phyloP scores from a whole-genome alignment of 1,140 invertebrate species.

The Dendroctonus ponderosae region DNA sequence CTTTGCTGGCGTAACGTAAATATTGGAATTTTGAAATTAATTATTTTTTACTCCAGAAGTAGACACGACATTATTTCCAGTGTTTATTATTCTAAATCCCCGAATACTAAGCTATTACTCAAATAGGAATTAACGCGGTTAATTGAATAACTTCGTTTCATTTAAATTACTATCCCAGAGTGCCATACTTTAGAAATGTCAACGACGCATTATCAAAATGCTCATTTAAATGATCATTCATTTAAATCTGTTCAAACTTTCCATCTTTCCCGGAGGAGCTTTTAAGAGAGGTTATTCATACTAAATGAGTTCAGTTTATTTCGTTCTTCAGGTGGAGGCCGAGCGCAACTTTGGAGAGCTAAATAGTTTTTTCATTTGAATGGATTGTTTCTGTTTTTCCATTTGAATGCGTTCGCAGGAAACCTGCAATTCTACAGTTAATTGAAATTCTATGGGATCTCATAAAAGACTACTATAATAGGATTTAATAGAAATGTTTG shows the following conservation, averaged over 20 bases:
- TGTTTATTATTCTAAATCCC: no score
- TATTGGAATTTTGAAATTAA: no score
- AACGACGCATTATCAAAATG: not conserved
- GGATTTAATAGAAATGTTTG: no score
- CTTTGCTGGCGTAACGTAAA: no score
- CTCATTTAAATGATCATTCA: slow-evolving; percentile 10
- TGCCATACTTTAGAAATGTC: not conserved
- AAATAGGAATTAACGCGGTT: not conserved
- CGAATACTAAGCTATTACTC: no score
- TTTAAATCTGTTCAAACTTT: slow-evolving; percentile 11
- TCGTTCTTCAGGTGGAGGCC: slow-evolving; percentile 2
- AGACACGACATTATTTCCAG: no score
- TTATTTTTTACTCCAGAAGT: no score
- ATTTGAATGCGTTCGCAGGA: no score
- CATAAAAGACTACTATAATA: no score
- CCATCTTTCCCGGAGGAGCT: slow-evolving; percentile 6
- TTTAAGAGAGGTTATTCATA: slow-evolving; percentile 8
- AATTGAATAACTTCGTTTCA: not conserved
- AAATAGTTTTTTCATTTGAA: slow-evolving; percentile 1
- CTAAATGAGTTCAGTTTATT: slow-evolving; percentile 11
- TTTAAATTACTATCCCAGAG: not conserved
- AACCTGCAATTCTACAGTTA: no score
- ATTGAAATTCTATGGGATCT: no score
- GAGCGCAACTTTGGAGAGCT: not conserved
- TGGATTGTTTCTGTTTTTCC: no score